Evolutionary conservation across 2,888 invertebrate genomes (phyloP).

Genomic region (Protonemura montana): DNA sequence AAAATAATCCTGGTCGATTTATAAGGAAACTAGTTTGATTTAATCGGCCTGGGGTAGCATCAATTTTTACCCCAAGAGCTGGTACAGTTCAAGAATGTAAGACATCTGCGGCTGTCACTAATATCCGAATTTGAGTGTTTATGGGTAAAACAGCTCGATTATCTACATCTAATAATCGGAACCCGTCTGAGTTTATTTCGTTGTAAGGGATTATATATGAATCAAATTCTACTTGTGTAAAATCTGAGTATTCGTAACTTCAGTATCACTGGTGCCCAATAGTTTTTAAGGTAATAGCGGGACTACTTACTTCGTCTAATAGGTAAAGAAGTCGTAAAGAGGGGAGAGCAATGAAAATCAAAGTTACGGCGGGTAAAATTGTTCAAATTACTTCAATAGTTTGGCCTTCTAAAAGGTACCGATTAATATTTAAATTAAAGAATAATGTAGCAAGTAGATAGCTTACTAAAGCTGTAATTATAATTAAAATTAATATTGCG

Average conservation of each 20-base stretch:
- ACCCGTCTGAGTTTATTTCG: constrained; percentile 58
- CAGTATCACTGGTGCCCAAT: constrained; percentile 74
- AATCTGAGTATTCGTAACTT: constrained; percentile 73
- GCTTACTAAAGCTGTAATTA: constrained; percentile 68
- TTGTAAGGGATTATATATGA: constrained; percentile 67
- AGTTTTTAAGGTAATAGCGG: constrained; percentile 66
- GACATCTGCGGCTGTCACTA: constrained; percentile 70
- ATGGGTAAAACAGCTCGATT: constrained; percentile 68
- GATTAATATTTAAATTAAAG: constrained; percentile 67
- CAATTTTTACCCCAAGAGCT: constrained; percentile 69
- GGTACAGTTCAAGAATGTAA: constrained; percentile 74
- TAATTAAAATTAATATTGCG: constrained; percentile 67
- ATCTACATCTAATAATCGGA: constrained; percentile 71
- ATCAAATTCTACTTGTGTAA: constrained; percentile 67
- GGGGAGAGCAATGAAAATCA: constrained; percentile 70
- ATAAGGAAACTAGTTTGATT: constrained; percentile 70
- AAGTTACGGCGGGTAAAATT: constrained; percentile 66
- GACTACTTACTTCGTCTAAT: constrained; percentile 69
- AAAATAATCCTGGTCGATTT: constrained; percentile 71
- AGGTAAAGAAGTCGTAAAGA: constrained; percentile 68
- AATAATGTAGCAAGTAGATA: constrained; percentile 66
- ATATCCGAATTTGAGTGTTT: constrained; percentile 69
- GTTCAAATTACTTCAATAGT: constrained; percentile 73
- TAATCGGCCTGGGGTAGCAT: constrained; percentile 71
- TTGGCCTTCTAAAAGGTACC: constrained; percentile 67